Conservation (phyloP, 2,888 invertebrate species). For the Eretmocerus hayati region DNA sequence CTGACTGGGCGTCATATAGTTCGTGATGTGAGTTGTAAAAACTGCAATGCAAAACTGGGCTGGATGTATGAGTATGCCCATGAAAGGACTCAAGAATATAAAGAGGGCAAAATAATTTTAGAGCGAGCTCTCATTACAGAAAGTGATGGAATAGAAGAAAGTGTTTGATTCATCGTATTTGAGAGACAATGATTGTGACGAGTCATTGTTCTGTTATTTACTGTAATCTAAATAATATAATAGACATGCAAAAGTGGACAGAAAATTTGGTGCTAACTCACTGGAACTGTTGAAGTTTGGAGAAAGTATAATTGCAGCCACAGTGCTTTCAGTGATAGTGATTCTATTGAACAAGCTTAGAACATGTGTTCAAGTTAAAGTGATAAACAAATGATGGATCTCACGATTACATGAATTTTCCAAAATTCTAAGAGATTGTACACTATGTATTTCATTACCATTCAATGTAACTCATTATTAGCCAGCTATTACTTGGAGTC, state of each 20-base stretch:
- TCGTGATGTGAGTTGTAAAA: slow-evolving; percentile 95
- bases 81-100: slow-evolving; percentile 93
- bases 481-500: too few species aligned
- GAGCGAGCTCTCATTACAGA: slow-evolving; percentile 93
- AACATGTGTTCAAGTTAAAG: too few species aligned
- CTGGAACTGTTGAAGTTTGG: too few species aligned
- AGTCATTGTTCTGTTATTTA: not conserved
- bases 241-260: not conserved
- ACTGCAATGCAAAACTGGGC: slow-evolving; percentile 90
- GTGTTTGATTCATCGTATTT: not conserved
- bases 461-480: too few species aligned
- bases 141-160: slow-evolving; percentile 67
- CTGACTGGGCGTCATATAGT: slow-evolving; percentile 98
- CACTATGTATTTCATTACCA: too few species aligned
- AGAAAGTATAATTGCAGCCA: too few species aligned
- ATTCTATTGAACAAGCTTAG: too few species aligned
- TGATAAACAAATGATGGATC: too few species aligned
- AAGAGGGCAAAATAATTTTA: slow-evolving; percentile 92
- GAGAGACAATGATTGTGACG: not conserved
- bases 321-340: too few species aligned
- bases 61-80: slow-evolving; percentile 99
- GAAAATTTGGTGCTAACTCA: too few species aligned
- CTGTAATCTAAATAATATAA: not conserved
- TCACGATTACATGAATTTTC: too few species aligned
- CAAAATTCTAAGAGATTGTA: too few species aligned